Conservation (phyloP, 2,888 invertebrate species). For the Sarcophaga variegata region DNA sequence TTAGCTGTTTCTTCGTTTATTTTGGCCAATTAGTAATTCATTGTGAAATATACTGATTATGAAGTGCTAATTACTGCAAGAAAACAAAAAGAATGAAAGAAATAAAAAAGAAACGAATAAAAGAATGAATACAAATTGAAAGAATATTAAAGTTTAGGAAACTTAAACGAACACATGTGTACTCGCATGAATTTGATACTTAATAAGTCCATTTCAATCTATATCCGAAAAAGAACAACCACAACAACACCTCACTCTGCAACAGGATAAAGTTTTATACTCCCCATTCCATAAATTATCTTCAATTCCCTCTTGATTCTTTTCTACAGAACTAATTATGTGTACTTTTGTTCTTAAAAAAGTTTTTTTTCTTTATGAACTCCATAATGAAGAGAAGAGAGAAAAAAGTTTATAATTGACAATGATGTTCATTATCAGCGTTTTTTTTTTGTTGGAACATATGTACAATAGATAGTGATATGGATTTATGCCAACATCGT, state of each 20-base stretch:
- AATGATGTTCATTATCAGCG: constrained; percentile 6
- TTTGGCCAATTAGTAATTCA: constrained; percentile 56
- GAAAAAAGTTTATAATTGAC: constrained; percentile 6
- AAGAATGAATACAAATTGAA: background rate
- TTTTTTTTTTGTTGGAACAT: background rate
- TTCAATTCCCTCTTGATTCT: background rate
- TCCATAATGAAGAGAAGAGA: background rate
- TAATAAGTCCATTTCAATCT: constrained; percentile 15
- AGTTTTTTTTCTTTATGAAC: constrained; percentile 13
- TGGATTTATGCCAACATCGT: too few species aligned
- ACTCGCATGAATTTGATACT: background rate
- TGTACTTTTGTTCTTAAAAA: constrained; percentile 45
- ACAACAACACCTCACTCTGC: background rate
- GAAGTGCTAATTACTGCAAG: constrained; percentile 56
- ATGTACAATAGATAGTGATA: too few species aligned
- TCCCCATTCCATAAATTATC: too few species aligned
- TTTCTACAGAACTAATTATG: constrained; percentile 34
- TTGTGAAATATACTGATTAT: constrained; percentile 56
- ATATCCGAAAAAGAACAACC: background rate
- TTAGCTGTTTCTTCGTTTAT: background rate
- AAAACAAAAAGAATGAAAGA: background rate
- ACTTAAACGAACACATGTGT: constrained; percentile 30
- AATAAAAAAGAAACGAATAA: background rate
- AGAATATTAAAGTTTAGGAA: constrained; percentile 14
- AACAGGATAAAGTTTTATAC: too few species aligned